A percentile compares a stretch with the other conserved stretches of the same genome.
phyloP scores from a whole-genome alignment of 2,797 vertebrate species.

The Mus minutoides region DNA sequence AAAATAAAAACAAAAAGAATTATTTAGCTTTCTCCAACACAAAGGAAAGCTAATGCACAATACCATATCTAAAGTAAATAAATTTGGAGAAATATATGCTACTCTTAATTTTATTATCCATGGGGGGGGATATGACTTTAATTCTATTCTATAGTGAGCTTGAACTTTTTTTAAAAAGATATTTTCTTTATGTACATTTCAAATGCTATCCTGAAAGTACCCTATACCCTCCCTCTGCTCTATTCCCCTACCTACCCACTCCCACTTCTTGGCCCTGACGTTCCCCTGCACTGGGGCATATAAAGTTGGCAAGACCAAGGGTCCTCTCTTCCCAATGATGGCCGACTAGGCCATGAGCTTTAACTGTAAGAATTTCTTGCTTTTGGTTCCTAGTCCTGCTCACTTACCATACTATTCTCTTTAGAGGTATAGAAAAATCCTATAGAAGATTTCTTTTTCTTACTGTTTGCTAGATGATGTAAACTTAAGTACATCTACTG shows the following conservation, averaged over 20 bases:
- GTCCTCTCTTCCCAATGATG: too few species aligned
- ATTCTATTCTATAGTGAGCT: background rate
- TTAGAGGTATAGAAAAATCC: background rate
- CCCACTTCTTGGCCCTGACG: too few species aligned
- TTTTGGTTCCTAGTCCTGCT: background rate
- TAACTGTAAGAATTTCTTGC: rapidly evolving
- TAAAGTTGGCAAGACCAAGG: too few species aligned
- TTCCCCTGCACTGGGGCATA: too few species aligned
- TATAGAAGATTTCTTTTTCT: background rate
- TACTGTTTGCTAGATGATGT: background rate
- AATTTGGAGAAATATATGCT: background rate
- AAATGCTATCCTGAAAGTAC: too few species aligned
- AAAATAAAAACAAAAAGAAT: conserved; percentile 26
- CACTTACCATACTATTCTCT: background rate
- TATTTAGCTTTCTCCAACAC: conserved; percentile 23
- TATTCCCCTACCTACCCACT: too few species aligned
- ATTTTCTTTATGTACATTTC: too few species aligned
- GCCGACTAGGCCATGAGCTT: too few species aligned
- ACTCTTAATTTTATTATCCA: too few species aligned
- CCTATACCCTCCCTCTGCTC: too few species aligned
- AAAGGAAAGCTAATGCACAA: background rate
- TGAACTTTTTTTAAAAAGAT: too few species aligned
- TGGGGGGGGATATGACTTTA: too few species aligned
- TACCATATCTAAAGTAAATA: background rate
- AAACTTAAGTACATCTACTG: background rate